Conservation (phyloP, 1,140 invertebrate genomes). For the Cephus cinctus region DNA sequence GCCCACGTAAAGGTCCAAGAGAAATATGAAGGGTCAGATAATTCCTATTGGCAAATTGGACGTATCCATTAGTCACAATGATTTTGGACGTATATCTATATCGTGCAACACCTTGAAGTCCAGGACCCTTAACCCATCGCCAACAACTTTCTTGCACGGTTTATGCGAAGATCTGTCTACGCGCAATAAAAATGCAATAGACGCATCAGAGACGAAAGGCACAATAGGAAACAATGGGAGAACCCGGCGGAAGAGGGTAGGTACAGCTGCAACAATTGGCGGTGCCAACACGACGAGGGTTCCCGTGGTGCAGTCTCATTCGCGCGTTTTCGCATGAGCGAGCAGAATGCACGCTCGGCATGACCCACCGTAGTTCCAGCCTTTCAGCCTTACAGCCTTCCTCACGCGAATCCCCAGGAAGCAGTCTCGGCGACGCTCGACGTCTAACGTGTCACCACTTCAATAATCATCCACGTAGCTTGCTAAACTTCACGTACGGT, state of each 20-base stretch:
- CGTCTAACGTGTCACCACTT: not conserved
- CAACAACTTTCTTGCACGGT: too few species aligned
- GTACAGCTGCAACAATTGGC: constrained; percentile 37
- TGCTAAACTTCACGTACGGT: too few species aligned
- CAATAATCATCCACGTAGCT: too few species aligned
- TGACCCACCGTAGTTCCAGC: not conserved
- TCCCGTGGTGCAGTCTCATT: constrained; percentile 43
- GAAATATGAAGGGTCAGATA: too few species aligned
- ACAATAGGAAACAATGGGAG: not conserved
- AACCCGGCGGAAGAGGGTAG: constrained; percentile 13
- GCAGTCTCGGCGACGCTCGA: not conserved
- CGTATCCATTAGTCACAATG: too few species aligned
- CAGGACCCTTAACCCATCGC: too few species aligned
- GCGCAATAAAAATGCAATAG: constrained; percentile 15
- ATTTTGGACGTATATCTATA: too few species aligned
- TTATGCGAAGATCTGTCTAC: too few species aligned
- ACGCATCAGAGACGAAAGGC: constrained; percentile 14
- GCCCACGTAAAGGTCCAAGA: too few species aligned
- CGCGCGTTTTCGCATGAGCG: constrained; percentile 43
- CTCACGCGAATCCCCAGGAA: not conserved
- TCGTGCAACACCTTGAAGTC: too few species aligned
- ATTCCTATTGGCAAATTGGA: too few species aligned
- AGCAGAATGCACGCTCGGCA: constrained; percentile 7
- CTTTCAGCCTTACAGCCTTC: not conserved
- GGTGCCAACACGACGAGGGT: constrained; percentile 25